These are phyloP conservation scores for Polyergus mexicanus DNA, from an alignment of 1,140 invertebrate species.

Conservation along the genomic window DNA sequence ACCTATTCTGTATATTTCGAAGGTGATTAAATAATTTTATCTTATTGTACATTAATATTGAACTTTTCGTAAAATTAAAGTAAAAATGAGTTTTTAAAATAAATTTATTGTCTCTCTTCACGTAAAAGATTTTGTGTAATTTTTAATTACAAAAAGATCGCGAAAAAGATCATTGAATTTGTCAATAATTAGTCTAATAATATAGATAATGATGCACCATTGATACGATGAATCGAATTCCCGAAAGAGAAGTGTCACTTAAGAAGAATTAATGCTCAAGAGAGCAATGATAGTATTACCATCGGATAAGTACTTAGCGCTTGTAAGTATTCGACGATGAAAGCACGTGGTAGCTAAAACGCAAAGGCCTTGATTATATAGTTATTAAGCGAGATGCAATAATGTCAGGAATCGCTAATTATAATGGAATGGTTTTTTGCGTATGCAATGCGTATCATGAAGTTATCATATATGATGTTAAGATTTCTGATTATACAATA, in stretches of 20 bases:
- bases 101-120: not conserved
- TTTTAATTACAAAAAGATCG: not conserved
- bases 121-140: not conserved
- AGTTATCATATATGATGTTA: not conserved
- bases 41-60: too few relatives aligned
- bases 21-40: too few relatives aligned
- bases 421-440: constrained; percentile 8
- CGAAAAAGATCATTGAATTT: not conserved
- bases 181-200: not conserved
- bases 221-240: not conserved
- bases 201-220: not conserved
- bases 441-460: not conserved
- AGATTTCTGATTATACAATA: constrained; percentile 6
- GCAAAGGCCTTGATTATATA: constrained; percentile 7
- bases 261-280: constrained; percentile 19
- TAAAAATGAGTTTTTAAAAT: not conserved
- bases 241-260: constrained; percentile 28
- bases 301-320: constrained; percentile 1
- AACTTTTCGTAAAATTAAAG: not conserved
- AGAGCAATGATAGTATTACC: constrained; percentile 8
- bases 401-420: not conserved
- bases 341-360: constrained; percentile 11
- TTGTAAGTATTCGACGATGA: constrained; percentile 47
- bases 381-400: constrained; percentile 22
- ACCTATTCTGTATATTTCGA: too few relatives aligned